Evolutionary conservation across 2,113 vertebrate genomes (phyloP).

Genomic region (Erpornis zantholeuca): DNA sequence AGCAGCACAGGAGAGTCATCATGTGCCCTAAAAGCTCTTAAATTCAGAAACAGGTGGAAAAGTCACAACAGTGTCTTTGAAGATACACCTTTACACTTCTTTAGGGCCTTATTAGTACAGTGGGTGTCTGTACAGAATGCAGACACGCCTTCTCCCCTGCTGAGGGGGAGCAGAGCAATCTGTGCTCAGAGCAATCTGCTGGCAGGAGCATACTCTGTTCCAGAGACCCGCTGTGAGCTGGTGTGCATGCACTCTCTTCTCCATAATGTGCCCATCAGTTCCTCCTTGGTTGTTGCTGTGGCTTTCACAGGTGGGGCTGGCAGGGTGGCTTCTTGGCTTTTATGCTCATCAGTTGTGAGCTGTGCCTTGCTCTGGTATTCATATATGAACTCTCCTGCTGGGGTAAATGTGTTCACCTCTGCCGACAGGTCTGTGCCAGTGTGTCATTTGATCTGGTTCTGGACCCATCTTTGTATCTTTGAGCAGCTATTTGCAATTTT

Average conservation of each 20-base stretch:
- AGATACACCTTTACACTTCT: neutral
- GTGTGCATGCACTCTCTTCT: neutral
- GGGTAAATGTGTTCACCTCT: neutral
- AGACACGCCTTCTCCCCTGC: neutral
- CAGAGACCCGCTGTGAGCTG: neutral
- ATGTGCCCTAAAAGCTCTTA: neutral
- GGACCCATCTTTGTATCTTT: neutral
- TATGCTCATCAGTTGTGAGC: neutral
- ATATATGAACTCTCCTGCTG: neutral
- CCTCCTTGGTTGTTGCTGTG: rapidly evolving
- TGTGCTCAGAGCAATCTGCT: neutral
- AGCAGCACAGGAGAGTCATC: neutral
- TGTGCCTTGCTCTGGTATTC: neutral
- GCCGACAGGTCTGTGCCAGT: neutral
- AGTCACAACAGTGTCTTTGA: neutral
- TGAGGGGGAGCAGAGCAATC: no score
- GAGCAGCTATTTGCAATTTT: neutral
- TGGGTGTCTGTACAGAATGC: neutral
- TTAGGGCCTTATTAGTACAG: neutral
- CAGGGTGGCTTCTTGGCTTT: neutral
- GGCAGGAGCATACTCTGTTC: neutral
- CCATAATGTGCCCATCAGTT: neutral
- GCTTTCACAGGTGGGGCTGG: neutral
- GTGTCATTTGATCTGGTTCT: neutral
- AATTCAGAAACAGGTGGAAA: neutral